Evolutionary conservation across 2,888 invertebrate species (phyloP), one percentile per base, ranked within the genome.

Genomic region (Hoplodrina blanda): DNA sequence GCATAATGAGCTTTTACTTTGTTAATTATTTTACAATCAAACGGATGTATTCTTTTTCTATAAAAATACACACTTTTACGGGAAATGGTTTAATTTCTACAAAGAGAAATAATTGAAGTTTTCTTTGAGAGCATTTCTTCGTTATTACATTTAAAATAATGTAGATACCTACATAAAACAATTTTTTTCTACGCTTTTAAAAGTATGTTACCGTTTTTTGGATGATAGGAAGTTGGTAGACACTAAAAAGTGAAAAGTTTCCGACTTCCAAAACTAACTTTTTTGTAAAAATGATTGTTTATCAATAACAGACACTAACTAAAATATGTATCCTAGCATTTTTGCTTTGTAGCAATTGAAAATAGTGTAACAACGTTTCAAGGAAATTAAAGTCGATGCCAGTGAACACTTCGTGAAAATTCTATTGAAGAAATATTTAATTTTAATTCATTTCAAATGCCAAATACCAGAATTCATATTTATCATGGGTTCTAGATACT

Each of bases 1-100:
- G 17, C 13, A 13, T 33, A 54, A 37, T 20, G 17, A 55, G 11
- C n/a, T 30, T 60, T 41, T 33, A 71, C n/a, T 72, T 54, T 15
- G 10, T 41, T 49, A 46, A 46, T 46, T 53, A 37, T 19, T 46
- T 71, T 37, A 13, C 17, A 53, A 60, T 30, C 37, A 37, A 69
- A 20, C 19, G 2, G 4, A 37, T 25, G 15, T 59, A n/a, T 30
- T 19, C n/a, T 0, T 5, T 46, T 41, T 41, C 4, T 30, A 41
- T 25, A n/a, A 7, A 30, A 57, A 44, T 8, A 6, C 0, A 5
- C 17, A 11, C 10, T 44, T 10, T 20, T 44, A 33, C 44, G 6
- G 44, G 10, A 17, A 17, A 19, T 25, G 33, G 4, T 57, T 52
- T 17, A 19, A 37, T 46, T 25, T 53, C 17, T 25, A 59, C 15